phyloP scores from a whole-genome alignment of 2,797 vertebrate genomes.

The Lagocephalus sceleratus region DNA sequence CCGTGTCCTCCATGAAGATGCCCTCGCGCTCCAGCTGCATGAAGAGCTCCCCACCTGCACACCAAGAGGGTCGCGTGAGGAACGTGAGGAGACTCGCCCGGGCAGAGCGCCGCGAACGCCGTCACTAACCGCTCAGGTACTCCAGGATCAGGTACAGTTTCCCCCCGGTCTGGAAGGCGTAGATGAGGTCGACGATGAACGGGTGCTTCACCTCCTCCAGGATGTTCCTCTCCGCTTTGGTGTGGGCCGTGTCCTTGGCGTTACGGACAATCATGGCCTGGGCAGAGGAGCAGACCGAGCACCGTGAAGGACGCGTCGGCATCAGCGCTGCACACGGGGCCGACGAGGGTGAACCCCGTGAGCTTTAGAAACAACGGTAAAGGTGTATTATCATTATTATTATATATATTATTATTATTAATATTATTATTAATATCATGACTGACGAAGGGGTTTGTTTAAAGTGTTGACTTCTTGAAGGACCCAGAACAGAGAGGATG shows the following conservation, averaged over 20 bases:
- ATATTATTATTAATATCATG: no score
- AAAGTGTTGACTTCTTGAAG: no score
- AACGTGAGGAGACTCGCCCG: neutral
- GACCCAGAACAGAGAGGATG: no score
- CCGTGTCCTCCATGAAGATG: conserved; percentile 99
- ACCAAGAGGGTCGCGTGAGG: conserved; percentile 4
- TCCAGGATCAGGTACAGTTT: conserved; percentile 99
- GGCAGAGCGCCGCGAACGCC: no score
- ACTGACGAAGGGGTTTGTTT: no score
- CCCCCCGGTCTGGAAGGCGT: conserved; percentile 99
- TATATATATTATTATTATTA: no score
- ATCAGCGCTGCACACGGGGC: no score
- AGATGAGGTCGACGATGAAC: conserved; percentile 98
- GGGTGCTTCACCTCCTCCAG: conserved; percentile 99
- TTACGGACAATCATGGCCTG: conserved; percentile 99
- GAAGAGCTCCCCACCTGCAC: conserved; percentile 95
- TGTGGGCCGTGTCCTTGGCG: conserved; percentile 98
- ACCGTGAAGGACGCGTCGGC: no score
- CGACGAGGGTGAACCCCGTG: no score
- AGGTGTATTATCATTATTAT: no score
- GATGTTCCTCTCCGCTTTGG: conserved; percentile 98
- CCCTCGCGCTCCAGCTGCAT: conserved; percentile 99
- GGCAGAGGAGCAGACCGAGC: neutral
- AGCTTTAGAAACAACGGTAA: no score
- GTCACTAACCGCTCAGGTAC: conserved; percentile 95